Evolutionary conservation across 2,113 vertebrate genomes (phyloP), one percentile per base, ranked within the genome.

Genomic region (Pipa parva): DNA sequence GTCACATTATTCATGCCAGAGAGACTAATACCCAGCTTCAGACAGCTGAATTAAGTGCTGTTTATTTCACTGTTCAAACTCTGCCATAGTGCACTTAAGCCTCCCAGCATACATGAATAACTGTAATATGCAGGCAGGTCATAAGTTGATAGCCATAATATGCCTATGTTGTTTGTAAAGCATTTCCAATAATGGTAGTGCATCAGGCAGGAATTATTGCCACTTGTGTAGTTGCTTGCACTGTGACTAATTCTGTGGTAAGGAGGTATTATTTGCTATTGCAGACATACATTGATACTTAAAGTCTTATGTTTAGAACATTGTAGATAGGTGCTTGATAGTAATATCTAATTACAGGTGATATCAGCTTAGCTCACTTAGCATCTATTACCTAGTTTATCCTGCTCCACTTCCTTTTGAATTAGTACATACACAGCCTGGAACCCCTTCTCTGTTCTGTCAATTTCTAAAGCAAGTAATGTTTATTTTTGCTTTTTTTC

Each of bases 401-500:
- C 20, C 42, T 59, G 27, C 45, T 37, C 54, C 9, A n/a, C 20
- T 33, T 29, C 45, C 27, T 22, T 28, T 42, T 37, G 55, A 21
- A 59, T 26, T 36, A 59, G 28, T 20, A 36, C 3, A 18, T 42
- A 22, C 25, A 17, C 42, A 27, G 52, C 17, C 26, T 28, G 3
- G 21, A 24, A 24, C 29, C 29, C 29, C 24, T 27, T 39, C 33
- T 15, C n/a, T 28, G 31, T 39, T 51, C 64, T 60, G 65, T 27
- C 24, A 33, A 21, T 31, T 51, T 36, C 29, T 28, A 28, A 55
- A 59, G 29, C 36, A 29, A 18, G 42, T 59, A 24, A 61, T 69
- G 58, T 69, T 69, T 60, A 39, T 69, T 61, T 46, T 69, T 52
- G 58, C 27, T 52, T 33, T 28, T n/a, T n/a, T 36, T 61, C 48